Conservation (phyloP, 2,888 invertebrate genomes). For the Phengaris arion region DNA sequence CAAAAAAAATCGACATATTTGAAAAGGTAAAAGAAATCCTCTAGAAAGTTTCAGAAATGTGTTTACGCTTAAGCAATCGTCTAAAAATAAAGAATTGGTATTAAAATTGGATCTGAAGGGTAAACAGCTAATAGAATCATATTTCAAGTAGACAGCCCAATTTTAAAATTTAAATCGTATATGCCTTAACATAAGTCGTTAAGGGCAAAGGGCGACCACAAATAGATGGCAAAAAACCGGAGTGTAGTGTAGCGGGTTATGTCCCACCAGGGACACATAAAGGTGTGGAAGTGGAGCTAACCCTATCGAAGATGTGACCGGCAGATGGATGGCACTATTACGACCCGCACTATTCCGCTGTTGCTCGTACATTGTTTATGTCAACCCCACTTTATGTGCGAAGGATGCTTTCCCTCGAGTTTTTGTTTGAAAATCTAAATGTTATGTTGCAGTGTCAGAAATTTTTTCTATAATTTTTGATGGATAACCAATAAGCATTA, state of each 20-base stretch:
- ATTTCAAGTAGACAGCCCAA: slow-evolving; percentile 37
- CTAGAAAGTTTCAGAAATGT: neutral
- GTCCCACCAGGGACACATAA: slow-evolving; percentile 75
- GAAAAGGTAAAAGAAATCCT: neutral
- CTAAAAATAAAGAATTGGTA: neutral
- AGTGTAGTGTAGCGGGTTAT: slow-evolving; percentile 69
- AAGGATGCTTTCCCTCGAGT: slow-evolving; percentile 42
- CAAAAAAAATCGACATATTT: neutral
- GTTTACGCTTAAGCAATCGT: neutral
- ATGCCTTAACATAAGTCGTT: slow-evolving; percentile 56
- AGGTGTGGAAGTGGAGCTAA: slow-evolving; percentile 75
- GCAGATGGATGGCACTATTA: slow-evolving; percentile 75
- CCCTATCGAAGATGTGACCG: slow-evolving; percentile 78
- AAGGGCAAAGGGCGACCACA: slow-evolving; percentile 72
- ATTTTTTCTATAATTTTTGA: neutral
- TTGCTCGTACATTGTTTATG: slow-evolving; percentile 71
- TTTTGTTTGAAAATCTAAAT: slow-evolving; percentile 32
- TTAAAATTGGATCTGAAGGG: slow-evolving; percentile 16
- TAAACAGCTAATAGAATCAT: slow-evolving; percentile 18
- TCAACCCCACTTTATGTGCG: slow-evolving; percentile 74
- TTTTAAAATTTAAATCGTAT: slow-evolving; percentile 48
- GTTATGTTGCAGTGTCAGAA: neutral
- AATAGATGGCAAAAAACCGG: slow-evolving; percentile 78
- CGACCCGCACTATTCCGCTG: slow-evolving; percentile 67
- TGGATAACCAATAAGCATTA: neutral